Base-by-base conservation (phyloP, 2,888 invertebrate species). In the Exephanes ischioxanthus region DNA sequence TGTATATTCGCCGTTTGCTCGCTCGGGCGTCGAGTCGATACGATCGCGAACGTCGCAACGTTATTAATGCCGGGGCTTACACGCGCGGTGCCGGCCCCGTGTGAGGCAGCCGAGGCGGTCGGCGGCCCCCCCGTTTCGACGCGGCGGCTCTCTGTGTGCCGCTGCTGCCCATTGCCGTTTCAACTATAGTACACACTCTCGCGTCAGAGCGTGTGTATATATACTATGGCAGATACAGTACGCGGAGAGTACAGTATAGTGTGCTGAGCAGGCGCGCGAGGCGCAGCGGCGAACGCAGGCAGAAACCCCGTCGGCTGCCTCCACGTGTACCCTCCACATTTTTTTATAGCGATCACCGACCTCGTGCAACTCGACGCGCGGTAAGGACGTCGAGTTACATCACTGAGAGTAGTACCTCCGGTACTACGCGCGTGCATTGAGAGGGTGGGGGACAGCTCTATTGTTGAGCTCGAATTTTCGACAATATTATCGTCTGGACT, bases 321-420 rank as follows among this genome's bases (percentile, higher is more conserved):
- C 93, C 93, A 93, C 93, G 93, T 94, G 94, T 93, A 92, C 90
- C 90, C 81, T 90, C 90, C 91, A 92, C 92, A 93, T 93, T 93
- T 93, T 94, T 94, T 95, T 94, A 94, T 94, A 94, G 94, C 95
- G 95, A 95, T 95, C 95, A 95, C 95, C 95, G 95, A 95, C 95
- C 95, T 95, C 95, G 95, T 93, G 94, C 95, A 95, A 95, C 95
- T 94, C 94, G 94, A 91, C 94, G 94, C 95, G 95, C 94, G 95
- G 95, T 95, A 95, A 95, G 95, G 92, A 92, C 93, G 93, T 92
- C 91, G 91, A 90, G 92, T 92, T 92, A 93, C 93, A 93, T 93
- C 93, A 92, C 89, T 84, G 85, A 89, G 87, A 89, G 87, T 87
- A 88, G 87, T 86, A 89, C 88, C 87, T 86, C 83, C 85, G 86